Percentiles rank a stretch among this genome's conserved stretches.
phyloP scores from a whole-genome alignment of 2,888 invertebrate species.

The Melinaea menophilus region DNA sequence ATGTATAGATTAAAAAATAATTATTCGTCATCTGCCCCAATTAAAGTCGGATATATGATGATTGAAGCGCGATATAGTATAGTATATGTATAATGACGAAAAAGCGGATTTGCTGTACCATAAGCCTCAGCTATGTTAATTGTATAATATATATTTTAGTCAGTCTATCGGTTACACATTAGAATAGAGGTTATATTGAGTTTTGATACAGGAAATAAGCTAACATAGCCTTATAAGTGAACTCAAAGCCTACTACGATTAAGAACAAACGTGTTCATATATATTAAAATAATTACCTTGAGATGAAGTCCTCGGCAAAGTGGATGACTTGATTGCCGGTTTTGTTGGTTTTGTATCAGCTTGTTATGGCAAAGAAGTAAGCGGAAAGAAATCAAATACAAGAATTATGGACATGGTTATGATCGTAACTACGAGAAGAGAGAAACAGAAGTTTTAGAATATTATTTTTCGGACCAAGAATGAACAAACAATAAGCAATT shows the following conservation, averaged over 20 bases:
- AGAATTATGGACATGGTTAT: slow-evolving; percentile 59
- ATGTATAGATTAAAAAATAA: not conserved
- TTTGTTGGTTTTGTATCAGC: slow-evolving; percentile 96
- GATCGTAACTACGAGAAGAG: slow-evolving; percentile 59
- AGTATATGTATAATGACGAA: not conserved
- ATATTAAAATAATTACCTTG: slow-evolving; percentile 85
- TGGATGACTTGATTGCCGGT: slow-evolving; percentile 97
- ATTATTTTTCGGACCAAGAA: slow-evolving; percentile 18
- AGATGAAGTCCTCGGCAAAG: slow-evolving; percentile 94
- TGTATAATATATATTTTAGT: not conserved
- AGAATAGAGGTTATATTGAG: not conserved
- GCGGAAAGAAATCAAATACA: slow-evolving; percentile 76
- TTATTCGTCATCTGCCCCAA: not conserved
- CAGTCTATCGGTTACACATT: not conserved
- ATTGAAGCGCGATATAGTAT: not conserved
- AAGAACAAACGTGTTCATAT: slow-evolving; percentile 42
- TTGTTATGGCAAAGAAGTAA: slow-evolving; percentile 79
- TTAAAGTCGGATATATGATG: not conserved
- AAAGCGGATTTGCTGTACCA: not conserved
- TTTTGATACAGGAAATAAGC: slow-evolving; percentile 14
- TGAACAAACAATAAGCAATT: slow-evolving; percentile 11
- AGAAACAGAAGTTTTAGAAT: slow-evolving; percentile 19
- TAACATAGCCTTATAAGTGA: slow-evolving; percentile 20
- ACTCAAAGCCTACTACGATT: slow-evolving; percentile 26
- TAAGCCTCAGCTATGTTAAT: not conserved